Percentiles rank a stretch among this genome's conserved stretches.
phyloP scores from a whole-genome alignment of 2,797 vertebrate genomes.

The Mus minutoides region DNA sequence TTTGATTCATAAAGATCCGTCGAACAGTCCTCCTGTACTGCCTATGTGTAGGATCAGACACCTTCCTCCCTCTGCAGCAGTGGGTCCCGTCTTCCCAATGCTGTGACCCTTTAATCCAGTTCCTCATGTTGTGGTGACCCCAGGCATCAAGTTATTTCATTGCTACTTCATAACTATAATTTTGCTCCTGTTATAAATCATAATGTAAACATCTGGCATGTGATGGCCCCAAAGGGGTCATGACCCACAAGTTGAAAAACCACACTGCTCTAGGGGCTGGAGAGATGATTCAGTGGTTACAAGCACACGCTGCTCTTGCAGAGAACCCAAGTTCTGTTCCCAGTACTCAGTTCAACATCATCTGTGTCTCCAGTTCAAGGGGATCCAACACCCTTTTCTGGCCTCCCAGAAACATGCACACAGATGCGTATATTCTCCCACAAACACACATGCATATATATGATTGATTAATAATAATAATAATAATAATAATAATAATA shows the following conservation, averaged over 20 bases:
- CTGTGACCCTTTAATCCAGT: not conserved
- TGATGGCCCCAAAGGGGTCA: not conserved
- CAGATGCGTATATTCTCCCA: not conserved
- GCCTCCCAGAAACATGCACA: not conserved
- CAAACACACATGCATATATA: not conserved
- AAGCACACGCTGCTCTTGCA: not conserved
- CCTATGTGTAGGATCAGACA: no score
- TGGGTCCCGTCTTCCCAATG: not conserved
- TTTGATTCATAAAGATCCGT: not conserved
- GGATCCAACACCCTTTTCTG: not conserved
- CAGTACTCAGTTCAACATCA: not conserved
- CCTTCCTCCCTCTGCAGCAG: not conserved
- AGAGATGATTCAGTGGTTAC: not conserved
- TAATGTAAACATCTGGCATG: not conserved
- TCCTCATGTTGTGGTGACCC: not conserved
- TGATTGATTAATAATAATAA: not conserved
- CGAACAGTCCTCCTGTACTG: not conserved
- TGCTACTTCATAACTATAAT: not conserved
- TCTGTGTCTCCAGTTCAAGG: not conserved
- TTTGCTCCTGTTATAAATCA: not conserved
- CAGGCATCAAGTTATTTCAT: not conserved
- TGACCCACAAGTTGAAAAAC: not conserved
- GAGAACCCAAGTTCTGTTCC: not conserved
- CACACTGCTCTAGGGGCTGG: not conserved
- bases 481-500: not conserved